Percentiles rank a stretch among this genome's conserved stretches.
Conservation (phyloP, 2,797 vertebrate species). For the Phrynocephalus forsythii region DNA sequence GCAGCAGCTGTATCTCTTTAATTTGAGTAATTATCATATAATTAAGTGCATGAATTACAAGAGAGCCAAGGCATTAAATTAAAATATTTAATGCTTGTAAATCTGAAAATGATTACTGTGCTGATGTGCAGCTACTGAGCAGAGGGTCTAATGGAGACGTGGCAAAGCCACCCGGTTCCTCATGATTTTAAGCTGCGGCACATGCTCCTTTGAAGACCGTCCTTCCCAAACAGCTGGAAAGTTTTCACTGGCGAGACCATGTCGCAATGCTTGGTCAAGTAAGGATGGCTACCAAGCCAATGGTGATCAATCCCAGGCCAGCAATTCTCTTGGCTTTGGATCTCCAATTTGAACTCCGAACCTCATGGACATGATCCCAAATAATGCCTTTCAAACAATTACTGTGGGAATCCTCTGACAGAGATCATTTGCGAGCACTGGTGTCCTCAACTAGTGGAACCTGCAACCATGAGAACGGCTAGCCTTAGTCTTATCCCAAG, state of each 20-base stretch:
- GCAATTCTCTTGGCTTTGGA: not conserved
- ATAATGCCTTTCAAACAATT: not conserved
- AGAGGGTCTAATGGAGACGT: slow-evolving; percentile 77
- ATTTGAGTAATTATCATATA: slow-evolving; percentile 94
- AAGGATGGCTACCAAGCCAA: not conserved
- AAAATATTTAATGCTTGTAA: slow-evolving; percentile 95
- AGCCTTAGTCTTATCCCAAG: not conserved
- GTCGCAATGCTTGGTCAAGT: not conserved
- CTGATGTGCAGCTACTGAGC: slow-evolving; percentile 83
- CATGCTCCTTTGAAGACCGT: not conserved
- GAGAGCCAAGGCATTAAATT: slow-evolving; percentile 94
- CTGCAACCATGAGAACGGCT: no score
- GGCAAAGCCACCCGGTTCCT: slow-evolving; percentile 45
- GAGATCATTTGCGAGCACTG: not conserved
- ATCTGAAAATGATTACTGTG: slow-evolving; percentile 91
- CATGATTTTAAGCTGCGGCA: not conserved
- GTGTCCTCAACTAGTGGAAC: no score
- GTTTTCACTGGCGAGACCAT: slow-evolving; percentile 18
- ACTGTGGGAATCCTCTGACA: not conserved
- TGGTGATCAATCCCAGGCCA: not conserved
- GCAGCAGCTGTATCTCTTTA: slow-evolving; percentile 89
- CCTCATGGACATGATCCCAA: not conserved
- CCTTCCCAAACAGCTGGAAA: slow-evolving; percentile 28
- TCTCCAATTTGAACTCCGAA: not conserved
- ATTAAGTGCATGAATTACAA: slow-evolving; percentile 96